Evolutionary conservation across 2,888 invertebrate species (phyloP).

Genomic region (Apamea crenata): DNA sequence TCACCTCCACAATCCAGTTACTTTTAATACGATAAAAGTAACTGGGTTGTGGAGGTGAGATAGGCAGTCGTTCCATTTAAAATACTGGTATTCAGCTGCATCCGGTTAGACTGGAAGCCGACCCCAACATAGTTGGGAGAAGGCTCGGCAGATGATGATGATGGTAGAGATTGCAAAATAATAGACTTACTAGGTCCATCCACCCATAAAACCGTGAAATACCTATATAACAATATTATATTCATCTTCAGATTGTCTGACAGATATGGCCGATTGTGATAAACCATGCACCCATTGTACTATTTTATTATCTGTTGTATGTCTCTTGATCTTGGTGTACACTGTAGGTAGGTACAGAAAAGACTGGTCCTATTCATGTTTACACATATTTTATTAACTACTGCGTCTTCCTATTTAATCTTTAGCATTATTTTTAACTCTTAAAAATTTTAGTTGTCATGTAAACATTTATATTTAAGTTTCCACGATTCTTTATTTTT

Average conservation of each 20-base stretch:
- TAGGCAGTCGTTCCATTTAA: too few species aligned
- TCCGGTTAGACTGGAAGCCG: too few species aligned
- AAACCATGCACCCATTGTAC: slow-evolving; percentile 3
- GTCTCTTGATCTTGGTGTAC: background rate
- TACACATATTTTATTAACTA: background rate
- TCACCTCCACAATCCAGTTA: too few species aligned
- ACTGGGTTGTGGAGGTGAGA: too few species aligned
- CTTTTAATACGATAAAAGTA: too few species aligned
- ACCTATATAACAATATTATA: background rate
- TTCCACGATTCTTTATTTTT: too few species aligned
- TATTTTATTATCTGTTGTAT: background rate
- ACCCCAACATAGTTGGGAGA: too few species aligned
- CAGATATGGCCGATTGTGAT: background rate
- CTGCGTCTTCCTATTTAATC: background rate
- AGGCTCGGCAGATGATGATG: too few species aligned
- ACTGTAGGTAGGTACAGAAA: background rate
- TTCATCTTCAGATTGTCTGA: background rate
- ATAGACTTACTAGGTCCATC: background rate
- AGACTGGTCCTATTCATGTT: background rate
- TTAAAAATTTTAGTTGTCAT: too few species aligned
- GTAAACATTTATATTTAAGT: too few species aligned
- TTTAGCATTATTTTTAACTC: too few species aligned
- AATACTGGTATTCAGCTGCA: too few species aligned
- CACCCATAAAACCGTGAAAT: background rate
- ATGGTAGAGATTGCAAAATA: background rate